Evolutionary conservation across 2,888 invertebrate species (phyloP).

Genomic region (Empis livida): DNA sequence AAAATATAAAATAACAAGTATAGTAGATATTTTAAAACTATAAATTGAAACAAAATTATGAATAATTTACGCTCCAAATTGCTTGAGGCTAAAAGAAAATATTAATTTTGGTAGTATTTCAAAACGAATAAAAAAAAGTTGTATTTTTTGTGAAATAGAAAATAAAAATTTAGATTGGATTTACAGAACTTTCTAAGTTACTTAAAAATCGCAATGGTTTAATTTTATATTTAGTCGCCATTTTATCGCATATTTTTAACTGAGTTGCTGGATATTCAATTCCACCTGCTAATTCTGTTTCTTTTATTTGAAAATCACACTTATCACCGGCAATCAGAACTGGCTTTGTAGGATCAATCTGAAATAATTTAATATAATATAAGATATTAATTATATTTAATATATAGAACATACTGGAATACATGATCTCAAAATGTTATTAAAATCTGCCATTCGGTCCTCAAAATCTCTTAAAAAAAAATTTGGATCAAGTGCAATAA

Average conservation of each 20-base stretch:
- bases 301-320: constrained; percentile 53
- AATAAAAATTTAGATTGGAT: too few relatives aligned
- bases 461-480: constrained; percentile 71
- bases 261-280: constrained; percentile 68
- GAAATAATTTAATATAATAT: constrained; percentile 10
- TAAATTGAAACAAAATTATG: background rate
- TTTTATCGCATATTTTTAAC: constrained; percentile 47
- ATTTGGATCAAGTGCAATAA: constrained; percentile 72
- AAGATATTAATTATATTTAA: too few relatives aligned
- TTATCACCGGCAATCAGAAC: constrained; percentile 81
- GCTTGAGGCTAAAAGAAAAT: too few relatives aligned
- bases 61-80: too few relatives aligned
- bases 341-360: constrained; percentile 48
- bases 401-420: constrained; percentile 46
- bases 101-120: too few relatives aligned
- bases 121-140: too few relatives aligned
- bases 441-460: constrained; percentile 56
- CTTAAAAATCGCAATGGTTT: constrained; percentile 28
- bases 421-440: constrained; percentile 51
- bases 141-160: too few relatives aligned
- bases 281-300: constrained; percentile 57
- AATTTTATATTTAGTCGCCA: constrained; percentile 47
- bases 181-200: too few relatives aligned
- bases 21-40: background rate
- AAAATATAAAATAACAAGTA: background rate